Evolutionary conservation across 1,140 invertebrate species (phyloP), one percentile per base, ranked within the genome.

Genomic region (Paraescarpia echinospica): DNA sequence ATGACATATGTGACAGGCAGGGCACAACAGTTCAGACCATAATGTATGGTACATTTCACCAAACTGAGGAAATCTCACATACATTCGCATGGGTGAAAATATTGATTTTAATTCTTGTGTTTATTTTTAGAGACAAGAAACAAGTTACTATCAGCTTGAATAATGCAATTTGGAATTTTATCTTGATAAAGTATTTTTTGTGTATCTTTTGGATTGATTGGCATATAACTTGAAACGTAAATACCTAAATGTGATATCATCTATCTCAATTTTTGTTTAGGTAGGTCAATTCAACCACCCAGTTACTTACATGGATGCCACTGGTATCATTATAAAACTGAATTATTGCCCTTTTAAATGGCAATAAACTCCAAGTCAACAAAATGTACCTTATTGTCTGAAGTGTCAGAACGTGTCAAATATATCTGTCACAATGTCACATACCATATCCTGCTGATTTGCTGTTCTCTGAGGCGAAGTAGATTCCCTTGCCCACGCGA

Each of bases 401-500:
- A 41, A 41, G 4, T 41, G 41, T 33, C 35, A 91, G 4, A 34
- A 35, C 14, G 33, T 89, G 90, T 41, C 90, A 92, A 1, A 89
- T 59, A 92, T 18, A 77, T 4, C 59, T 77, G 59, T 34, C 31
- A 92, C 33, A 92, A 31, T 77, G 34, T 33, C 22, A 94, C 94
- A 93, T 93, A 96, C 96, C 95, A 94, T 96, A 96, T 6, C 95
- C 94, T 91, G 95, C 94, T 59, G 96, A 96, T 94, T 96, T 96
- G 34, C 93, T 93, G 92, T 96, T 95, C 93, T 96, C 96, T 22
- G 96, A 96, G 12, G 96, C 96, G 94, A 96, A 96, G 94, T 96
- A 96, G 91, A 96, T 96, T n/a, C 96, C 96, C 88, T 94, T 94
- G 9, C 96, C 96, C 8, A 96, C 96, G 27, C 96, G 92, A 0